A percentile compares a stretch with the other conserved stretches of the same genome.
Evolutionary conservation across 2,797 vertebrate species (phyloP).

Genomic region (Sylvilagus floridanus): DNA sequence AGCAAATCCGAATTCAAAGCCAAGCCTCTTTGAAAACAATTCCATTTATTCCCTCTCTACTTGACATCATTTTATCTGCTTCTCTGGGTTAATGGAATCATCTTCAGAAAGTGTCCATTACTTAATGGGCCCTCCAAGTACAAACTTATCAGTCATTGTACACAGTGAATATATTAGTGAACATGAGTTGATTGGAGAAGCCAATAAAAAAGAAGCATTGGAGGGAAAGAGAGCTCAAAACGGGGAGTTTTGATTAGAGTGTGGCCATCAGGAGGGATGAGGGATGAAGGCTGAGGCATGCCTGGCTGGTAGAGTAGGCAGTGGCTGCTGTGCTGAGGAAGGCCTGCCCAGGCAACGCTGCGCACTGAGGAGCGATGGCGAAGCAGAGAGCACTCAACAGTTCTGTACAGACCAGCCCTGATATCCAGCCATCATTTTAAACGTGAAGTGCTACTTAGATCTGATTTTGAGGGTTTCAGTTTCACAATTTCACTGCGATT

Average conservation of each 20-base stretch:
- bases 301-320: background rate
- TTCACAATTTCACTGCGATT: conserved; percentile 73
- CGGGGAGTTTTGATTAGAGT: background rate
- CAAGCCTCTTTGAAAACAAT: conserved; percentile 1
- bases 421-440: conserved; percentile 53
- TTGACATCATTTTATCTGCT: background rate
- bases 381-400: background rate
- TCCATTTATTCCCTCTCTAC: background rate
- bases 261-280: background rate
- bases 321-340: background rate
- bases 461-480: conserved; percentile 63
- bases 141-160: background rate
- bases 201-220: conserved; percentile 4
- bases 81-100: conserved; percentile 29
- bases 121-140: conserved; percentile 3
- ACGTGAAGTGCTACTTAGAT: conserved; percentile 71
- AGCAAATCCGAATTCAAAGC: background rate
- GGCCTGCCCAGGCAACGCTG: no score
- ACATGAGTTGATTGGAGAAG: background rate
- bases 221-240: background rate
- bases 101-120: background rate
- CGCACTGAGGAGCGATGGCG: fast-evolving
- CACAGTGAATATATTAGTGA: conserved; percentile 16
- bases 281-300: background rate
- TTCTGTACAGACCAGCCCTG: background rate